These are phyloP conservation scores for Stictonetta naevosa DNA, from an alignment of 2,113 vertebrate species.

Conservation along the genomic window DNA sequence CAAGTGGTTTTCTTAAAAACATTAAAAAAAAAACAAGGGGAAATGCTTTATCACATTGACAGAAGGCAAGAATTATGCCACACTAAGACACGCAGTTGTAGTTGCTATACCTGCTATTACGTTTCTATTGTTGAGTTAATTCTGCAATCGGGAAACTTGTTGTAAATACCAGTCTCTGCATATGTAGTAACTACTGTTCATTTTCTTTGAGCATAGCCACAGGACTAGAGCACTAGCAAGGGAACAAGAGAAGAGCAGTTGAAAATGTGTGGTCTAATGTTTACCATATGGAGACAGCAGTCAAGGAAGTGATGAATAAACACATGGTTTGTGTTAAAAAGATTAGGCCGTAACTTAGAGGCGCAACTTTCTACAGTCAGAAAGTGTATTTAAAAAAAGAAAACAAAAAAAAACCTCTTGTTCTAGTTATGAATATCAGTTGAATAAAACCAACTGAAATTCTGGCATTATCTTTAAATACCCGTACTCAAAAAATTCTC, in stretches of 20 bases:
- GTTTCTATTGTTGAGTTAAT: background rate
- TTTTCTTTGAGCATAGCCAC: background rate
- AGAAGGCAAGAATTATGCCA: background rate
- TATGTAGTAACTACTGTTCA: background rate
- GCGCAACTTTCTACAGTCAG: background rate
- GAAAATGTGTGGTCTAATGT: background rate
- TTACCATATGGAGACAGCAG: background rate
- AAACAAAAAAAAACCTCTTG: background rate
- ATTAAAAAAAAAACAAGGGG: background rate
- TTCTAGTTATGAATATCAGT: background rate
- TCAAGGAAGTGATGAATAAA: background rate
- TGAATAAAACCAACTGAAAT: background rate
- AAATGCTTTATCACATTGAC: background rate
- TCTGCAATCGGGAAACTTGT: background rate
- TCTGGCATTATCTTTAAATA: background rate
- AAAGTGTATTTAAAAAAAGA: background rate
- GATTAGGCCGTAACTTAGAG: background rate
- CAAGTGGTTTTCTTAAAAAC: slow-evolving; percentile 56
- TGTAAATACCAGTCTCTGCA: background rate
- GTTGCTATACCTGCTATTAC: background rate
- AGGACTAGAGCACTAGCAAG: background rate
- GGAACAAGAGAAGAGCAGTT: background rate
- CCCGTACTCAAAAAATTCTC: background rate
- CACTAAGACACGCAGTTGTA: background rate
- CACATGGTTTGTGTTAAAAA: background rate